Percentiles rank a stretch among this genome's conserved stretches.
phyloP scores from a whole-genome alignment of 2,888 invertebrate species.

The Catocala fraxini region DNA sequence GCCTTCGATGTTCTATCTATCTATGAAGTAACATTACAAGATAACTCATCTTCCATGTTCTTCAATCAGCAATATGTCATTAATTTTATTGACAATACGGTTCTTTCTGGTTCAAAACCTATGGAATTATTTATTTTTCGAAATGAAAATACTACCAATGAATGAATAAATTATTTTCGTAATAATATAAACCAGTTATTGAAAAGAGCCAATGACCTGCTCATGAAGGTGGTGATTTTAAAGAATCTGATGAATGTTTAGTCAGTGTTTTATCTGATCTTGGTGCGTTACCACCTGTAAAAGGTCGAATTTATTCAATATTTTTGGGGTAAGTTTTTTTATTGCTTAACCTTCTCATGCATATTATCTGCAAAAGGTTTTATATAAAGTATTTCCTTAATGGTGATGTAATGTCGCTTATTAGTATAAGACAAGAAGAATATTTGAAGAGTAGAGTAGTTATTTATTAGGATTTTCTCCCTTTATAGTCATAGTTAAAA shows the following conservation, averaged over 20 bases:
- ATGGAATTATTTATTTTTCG: background rate
- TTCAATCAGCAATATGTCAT: background rate
- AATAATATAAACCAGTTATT: constrained; percentile 34
- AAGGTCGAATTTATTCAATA: background rate
- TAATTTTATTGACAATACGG: constrained; percentile 18
- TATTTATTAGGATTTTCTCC: too few relatives aligned
- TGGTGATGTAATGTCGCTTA: too few relatives aligned
- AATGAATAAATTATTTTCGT: constrained; percentile 24
- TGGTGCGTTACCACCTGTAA: constrained; percentile 20
- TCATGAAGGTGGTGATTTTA: constrained; percentile 15
- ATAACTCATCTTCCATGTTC: too few relatives aligned
- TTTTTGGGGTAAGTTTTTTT: background rate
- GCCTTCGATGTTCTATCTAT: too few relatives aligned
- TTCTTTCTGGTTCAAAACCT: constrained; percentile 35
- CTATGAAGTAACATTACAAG: too few relatives aligned
- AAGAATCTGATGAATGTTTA: constrained; percentile 11
- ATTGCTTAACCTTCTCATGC: background rate
- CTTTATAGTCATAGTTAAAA: too few relatives aligned
- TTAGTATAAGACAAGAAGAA: too few relatives aligned
- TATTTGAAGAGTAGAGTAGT: too few relatives aligned
- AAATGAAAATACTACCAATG: constrained; percentile 12
- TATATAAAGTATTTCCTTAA: too few relatives aligned
- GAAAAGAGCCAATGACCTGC: constrained; percentile 30
- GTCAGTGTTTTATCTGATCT: constrained; percentile 31
- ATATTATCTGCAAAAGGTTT: too few relatives aligned